Evolutionary conservation across 2,797 vertebrate species (phyloP).

Genomic region (Gallinago solitaria): DNA sequence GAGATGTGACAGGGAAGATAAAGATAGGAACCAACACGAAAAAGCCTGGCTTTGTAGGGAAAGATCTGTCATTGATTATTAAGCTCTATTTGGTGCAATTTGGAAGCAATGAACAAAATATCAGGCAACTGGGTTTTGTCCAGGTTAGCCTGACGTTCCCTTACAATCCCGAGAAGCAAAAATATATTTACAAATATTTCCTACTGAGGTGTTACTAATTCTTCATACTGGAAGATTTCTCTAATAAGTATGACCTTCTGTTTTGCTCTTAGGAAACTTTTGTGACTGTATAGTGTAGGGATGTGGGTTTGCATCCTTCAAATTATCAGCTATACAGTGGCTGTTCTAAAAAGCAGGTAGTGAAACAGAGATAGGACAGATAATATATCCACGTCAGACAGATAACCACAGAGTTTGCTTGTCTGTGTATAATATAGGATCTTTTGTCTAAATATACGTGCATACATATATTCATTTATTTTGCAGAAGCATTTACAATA

Average conservation of each 20-base stretch:
- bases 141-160: neutral
- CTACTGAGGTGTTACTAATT: neutral
- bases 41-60: neutral
- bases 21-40: neutral
- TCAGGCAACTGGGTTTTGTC: constrained; percentile 3
- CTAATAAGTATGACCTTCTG: neutral
- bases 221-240: neutral
- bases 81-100: neutral
- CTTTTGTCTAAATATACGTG: neutral
- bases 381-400: neutral
- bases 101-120: neutral
- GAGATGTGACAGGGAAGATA: neutral
- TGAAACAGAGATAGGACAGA: neutral
- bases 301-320: neutral
- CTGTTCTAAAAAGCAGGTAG: neutral
- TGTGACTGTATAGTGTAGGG: neutral
- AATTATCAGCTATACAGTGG: neutral
- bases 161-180: neutral
- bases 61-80: constrained; percentile 34
- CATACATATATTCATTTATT: neutral
- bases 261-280: neutral
- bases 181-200: neutral
- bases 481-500: neutral
- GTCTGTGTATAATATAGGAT: neutral
- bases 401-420: neutral